These are phyloP conservation scores for Acarapis woodi DNA, from an alignment of 1,140 invertebrate genomes.

Conservation along the genomic window DNA sequence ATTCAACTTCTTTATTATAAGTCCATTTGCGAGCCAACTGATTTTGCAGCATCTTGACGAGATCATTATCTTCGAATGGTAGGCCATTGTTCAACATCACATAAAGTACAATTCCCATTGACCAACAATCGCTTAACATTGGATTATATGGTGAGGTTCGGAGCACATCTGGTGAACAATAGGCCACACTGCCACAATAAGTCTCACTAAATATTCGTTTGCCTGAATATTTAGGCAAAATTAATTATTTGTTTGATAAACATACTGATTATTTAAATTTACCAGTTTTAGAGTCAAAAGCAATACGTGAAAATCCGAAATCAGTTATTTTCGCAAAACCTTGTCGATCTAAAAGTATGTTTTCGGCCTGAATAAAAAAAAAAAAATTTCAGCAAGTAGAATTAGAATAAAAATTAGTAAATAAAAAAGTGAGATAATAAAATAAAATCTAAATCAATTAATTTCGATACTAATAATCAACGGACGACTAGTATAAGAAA, in stretches of 20 bases:
- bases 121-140: slow-evolving; percentile 31
- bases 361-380: too few species aligned
- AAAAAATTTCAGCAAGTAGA: too few species aligned
- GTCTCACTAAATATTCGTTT: slow-evolving; percentile 23
- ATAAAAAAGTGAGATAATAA: too few species aligned
- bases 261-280: too few species aligned
- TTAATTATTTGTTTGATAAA: too few species aligned
- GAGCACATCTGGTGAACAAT: slow-evolving; percentile 35
- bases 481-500: too few species aligned
- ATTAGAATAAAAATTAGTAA: too few species aligned
- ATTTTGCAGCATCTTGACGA: slow-evolving; percentile 18
- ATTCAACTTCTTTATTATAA: neutral
- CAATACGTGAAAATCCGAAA: slow-evolving; percentile 15
- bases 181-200: slow-evolving; percentile 32
- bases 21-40: slow-evolving; percentile 33
- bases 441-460: too few species aligned
- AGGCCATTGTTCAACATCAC: slow-evolving; percentile 15
- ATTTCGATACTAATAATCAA: too few species aligned
- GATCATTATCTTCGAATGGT: slow-evolving; percentile 20
- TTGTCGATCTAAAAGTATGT: slow-evolving; percentile 43
- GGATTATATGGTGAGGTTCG: slow-evolving; percentile 26
- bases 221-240: too few species aligned
- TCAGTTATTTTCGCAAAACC: slow-evolving; percentile 5
- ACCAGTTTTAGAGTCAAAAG: slow-evolving; percentile 14
- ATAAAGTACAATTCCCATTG: slow-evolving; percentile 20